These are phyloP conservation scores for Pristionchus exspectatus DNA, from an alignment of 2,888 invertebrate species.

Conservation along the genomic window DNA sequence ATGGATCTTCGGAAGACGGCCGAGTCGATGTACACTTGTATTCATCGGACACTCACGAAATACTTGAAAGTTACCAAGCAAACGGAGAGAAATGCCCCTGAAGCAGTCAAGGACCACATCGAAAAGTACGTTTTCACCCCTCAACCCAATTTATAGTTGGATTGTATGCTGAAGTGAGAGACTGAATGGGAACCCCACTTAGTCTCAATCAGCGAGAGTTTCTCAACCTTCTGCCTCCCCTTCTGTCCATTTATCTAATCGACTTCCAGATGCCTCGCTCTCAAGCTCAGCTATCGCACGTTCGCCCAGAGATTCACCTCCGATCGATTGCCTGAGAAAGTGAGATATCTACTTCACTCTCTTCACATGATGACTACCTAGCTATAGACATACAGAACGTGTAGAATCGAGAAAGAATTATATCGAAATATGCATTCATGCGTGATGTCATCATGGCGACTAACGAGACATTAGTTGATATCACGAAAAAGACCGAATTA, in stretches of 20 bases:
- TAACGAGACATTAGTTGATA: neutral
- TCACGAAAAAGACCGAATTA: neutral
- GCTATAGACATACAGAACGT: too few relatives aligned
- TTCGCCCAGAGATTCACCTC: slow-evolving; percentile 94
- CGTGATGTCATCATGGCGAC: neutral
- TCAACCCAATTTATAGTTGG: neutral
- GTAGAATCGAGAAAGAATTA: neutral
- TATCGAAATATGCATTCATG: neutral
- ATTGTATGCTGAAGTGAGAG: neutral
- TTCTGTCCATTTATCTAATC: neutral
- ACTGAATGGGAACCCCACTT: neutral
- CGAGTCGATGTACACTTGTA: slow-evolving; percentile 96
- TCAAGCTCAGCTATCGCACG: slow-evolving; percentile 94
- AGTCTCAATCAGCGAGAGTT: neutral
- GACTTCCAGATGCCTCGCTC: slow-evolving; percentile 87
- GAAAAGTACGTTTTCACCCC: slow-evolving; percentile 59
- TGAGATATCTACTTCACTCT: neutral
- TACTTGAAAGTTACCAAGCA: slow-evolving; percentile 94
- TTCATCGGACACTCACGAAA: slow-evolving; percentile 96
- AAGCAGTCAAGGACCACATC: slow-evolving; percentile 81
- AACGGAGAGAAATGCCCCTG: slow-evolving; percentile 95
- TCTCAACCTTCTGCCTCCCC: neutral
- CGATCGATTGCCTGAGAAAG: slow-evolving; percentile 64
- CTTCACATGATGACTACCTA: too few relatives aligned
- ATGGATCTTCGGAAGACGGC: slow-evolving; percentile 97